Evolutionary conservation across 2,888 invertebrate species (phyloP), one percentile per base, ranked within the genome.

Genomic region (Catocala nupta): DNA sequence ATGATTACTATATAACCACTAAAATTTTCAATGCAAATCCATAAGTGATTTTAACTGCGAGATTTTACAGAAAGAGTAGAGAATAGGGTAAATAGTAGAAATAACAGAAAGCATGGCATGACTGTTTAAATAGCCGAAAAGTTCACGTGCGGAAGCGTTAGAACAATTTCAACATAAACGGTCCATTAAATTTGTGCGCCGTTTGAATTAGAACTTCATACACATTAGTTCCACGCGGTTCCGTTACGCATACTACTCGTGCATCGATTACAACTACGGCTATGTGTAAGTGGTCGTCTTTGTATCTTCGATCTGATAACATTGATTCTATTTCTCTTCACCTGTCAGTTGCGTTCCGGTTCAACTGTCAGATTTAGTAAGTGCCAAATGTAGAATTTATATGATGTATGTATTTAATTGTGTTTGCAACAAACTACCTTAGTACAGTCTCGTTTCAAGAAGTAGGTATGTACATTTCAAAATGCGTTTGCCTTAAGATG

Each of bases 271-370:
- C 44, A 25, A 45, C 53, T 54, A 72, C 66, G 58, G 62, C 45
- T 59, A 59, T 43, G 34, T 54, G 4, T 6, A 34, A 12, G 43
- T 55, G 16, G 8, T 11, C 48, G 16, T 52, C 51, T 63, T 54
- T 62, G 55, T 73, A 66, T 69, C 63, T 45, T 45, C 55, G 49
- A 42, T 33, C 25, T 45, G 51, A 56, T 59, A 11, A 70, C 58
- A 72, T 70, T 67, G 63, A 70, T 73, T 73, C 51, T 33, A 69
- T 63, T 61, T 54, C 62, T 59, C 71, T 75, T 72, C 70, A 66
- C 66, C 66, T 72, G 63, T 70, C 70, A 53, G 53, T 16, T n/a
- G 33, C 36, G 45, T 45, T 52, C 45, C 39, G 45, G 36, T 45
- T 52, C 10, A 45, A 39, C 16, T 57, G 34, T 51, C 7, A 8